A percentile compares a stretch with the other conserved stretches of the same genome.
These are phyloP conservation scores for Chiloscyllium plagiosum DNA, from an alignment of 2,113 vertebrate species.

Conservation along the genomic window DNA sequence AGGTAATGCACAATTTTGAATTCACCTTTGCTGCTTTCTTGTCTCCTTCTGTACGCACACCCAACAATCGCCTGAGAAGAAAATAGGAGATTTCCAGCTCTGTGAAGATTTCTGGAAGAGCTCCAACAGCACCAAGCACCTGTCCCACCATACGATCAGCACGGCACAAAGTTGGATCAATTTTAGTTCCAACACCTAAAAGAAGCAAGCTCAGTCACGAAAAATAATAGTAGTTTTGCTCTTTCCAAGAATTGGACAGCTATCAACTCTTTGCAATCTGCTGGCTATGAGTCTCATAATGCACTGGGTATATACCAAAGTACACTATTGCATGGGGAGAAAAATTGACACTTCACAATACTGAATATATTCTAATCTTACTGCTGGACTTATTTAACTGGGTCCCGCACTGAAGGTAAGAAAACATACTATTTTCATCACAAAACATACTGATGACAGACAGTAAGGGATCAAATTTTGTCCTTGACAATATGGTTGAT, in stretches of 20 bases:
- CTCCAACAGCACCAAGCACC: slow-evolving; percentile 89
- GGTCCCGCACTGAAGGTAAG: no score
- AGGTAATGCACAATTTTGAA: background rate
- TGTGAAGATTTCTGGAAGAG: slow-evolving; percentile 94
- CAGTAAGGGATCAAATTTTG: no score
- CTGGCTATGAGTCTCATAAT: background rate
- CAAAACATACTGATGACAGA: no score
- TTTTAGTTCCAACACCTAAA: slow-evolving; percentile 93
- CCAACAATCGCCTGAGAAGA: slow-evolving; percentile 81
- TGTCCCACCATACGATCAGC: slow-evolving; percentile 98
- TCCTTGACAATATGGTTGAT: background rate
- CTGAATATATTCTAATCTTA: background rate
- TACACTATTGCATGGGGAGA: background rate
- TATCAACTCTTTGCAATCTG: background rate
- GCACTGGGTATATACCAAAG: background rate
- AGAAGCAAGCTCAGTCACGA: slow-evolving; percentile 28
- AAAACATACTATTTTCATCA: no score
- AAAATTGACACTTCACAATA: background rate
- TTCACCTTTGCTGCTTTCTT: slow-evolving; percentile 95
- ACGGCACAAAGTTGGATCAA: slow-evolving; percentile 91
- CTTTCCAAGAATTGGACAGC: background rate
- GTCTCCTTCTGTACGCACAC: slow-evolving; percentile 94
- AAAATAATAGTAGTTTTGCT: background rate
- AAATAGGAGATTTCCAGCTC: slow-evolving; percentile 97
- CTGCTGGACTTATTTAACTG: no score